These are phyloP conservation scores for Mythimna albipuncta DNA, from an alignment of 2,888 invertebrate species.

Conservation along the genomic window DNA sequence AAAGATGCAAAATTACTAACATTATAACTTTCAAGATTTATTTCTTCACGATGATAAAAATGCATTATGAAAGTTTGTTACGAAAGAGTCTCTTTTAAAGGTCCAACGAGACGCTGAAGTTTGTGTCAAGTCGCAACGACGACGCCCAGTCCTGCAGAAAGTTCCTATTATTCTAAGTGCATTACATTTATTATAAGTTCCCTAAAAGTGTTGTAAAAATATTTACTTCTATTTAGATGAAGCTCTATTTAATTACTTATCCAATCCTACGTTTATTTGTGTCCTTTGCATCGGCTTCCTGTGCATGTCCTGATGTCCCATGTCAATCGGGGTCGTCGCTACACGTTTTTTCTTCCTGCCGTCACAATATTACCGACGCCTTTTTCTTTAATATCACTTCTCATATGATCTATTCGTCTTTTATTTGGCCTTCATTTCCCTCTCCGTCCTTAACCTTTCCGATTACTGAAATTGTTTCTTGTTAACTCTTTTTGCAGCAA, in stretches of 20 bases:
- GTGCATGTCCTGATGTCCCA: too few relatives aligned
- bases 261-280: neutral
- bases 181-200: too few relatives aligned
- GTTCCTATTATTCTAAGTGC: neutral
- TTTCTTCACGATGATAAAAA: neutral
- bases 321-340: too few relatives aligned
- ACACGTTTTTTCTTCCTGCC: too few relatives aligned
- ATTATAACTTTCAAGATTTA: neutral
- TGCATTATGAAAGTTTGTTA: neutral
- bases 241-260: neutral
- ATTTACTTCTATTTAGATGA: neutral
- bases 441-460: neutral
- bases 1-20: neutral
- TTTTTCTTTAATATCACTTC: too few relatives aligned
- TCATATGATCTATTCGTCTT: too few relatives aligned
- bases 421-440: too few relatives aligned
- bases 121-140: neutral
- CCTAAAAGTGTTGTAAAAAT: neutral
- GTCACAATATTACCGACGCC: too few relatives aligned
- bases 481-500: neutral
- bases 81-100: neutral
- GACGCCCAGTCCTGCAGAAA: neutral
- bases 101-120: conserved; percentile 20
- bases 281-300: too few relatives aligned
- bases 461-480: neutral